Evolutionary conservation across 2,888 invertebrate species (phyloP).

Genomic region (Scaptomyza flava): DNA sequence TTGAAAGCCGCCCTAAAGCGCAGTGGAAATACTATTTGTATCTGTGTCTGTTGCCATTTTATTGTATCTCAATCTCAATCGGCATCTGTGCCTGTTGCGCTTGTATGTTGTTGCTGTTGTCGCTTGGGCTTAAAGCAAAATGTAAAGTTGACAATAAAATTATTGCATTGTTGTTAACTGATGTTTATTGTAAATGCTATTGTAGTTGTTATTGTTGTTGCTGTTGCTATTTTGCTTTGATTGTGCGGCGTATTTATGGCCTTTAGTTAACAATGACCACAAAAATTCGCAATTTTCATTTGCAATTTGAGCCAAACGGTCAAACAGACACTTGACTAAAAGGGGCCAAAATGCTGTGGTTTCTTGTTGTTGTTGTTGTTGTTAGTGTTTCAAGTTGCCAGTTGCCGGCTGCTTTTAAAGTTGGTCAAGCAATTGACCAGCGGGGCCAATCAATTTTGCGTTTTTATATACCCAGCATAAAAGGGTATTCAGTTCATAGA

Average conservation of each 20-base stretch:
- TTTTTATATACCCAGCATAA: slow-evolving; percentile 22
- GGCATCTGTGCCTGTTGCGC: slow-evolving; percentile 24
- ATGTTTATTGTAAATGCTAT: slow-evolving; percentile 32
- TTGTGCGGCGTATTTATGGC: slow-evolving; percentile 66
- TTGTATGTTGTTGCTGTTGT: slow-evolving; percentile 3
- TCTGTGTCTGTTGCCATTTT: slow-evolving; percentile 14
- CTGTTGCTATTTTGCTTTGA: slow-evolving; percentile 18
- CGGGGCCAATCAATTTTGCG: slow-evolving; percentile 45
- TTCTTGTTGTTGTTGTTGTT: slow-evolving; percentile 13
- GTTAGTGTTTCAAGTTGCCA: slow-evolving; percentile 20
- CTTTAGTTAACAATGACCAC: slow-evolving; percentile 77
- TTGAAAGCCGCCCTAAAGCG: slow-evolving; percentile 40
- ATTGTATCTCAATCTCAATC: slow-evolving; percentile 14
- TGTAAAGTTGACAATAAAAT: slow-evolving; percentile 71
- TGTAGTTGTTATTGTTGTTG: slow-evolving; percentile 28
- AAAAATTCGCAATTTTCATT: slow-evolving; percentile 76
- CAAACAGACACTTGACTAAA: slow-evolving; percentile 51
- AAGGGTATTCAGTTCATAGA: slow-evolving; percentile 13
- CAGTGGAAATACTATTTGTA: not conserved
- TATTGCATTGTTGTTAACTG: slow-evolving; percentile 63
- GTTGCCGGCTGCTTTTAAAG: slow-evolving; percentile 58
- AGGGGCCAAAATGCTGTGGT: slow-evolving; percentile 43
- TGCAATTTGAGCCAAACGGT: slow-evolving; percentile 68
- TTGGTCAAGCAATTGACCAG: slow-evolving; percentile 70
- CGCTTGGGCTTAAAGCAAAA: slow-evolving; percentile 47